phyloP scores from a whole-genome alignment of 1,140 invertebrate genomes.

The Anastrepha ludens region DNA sequence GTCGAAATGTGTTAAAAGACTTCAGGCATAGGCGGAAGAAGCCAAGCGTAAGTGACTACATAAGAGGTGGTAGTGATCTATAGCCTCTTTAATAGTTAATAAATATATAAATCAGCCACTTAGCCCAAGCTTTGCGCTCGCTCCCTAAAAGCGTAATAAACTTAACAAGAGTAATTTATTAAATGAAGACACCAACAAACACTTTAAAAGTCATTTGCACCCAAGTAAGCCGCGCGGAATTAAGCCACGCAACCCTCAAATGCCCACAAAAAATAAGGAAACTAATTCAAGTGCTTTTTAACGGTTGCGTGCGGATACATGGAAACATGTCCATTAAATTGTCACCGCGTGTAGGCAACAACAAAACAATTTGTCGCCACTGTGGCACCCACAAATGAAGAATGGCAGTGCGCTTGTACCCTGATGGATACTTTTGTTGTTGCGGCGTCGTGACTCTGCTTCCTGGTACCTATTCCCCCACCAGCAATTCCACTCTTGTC shows the following conservation, averaged over 20 bases:
- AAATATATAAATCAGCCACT: neutral
- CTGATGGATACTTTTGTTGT: neutral
- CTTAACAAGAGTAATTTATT: constrained; percentile 43
- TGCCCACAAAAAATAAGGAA: neutral
- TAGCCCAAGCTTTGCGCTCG: neutral
- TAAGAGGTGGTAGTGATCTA: no score
- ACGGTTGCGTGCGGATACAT: neutral
- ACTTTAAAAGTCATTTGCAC: constrained; percentile 10
- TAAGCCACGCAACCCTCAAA: constrained; percentile 5
- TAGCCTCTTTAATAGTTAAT: no score
- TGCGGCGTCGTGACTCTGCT: neutral
- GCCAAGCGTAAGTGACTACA: no score
- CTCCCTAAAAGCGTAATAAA: constrained; percentile 28
- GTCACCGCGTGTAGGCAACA: neutral
- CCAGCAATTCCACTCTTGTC: neutral
- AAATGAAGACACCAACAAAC: neutral
- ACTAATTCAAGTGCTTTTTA: constrained; percentile 19
- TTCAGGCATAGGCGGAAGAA: no score
- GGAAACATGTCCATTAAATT: constrained; percentile 25
- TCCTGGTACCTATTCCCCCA: neutral
- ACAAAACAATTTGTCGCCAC: constrained; percentile 17
- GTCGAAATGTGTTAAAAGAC: no score
- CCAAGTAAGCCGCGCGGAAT: neutral
- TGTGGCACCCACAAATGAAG: neutral
- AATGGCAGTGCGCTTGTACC: neutral